Evolutionary conservation across 2,888 invertebrate species (phyloP).

Genomic region (Acrocyrtus sp.): DNA sequence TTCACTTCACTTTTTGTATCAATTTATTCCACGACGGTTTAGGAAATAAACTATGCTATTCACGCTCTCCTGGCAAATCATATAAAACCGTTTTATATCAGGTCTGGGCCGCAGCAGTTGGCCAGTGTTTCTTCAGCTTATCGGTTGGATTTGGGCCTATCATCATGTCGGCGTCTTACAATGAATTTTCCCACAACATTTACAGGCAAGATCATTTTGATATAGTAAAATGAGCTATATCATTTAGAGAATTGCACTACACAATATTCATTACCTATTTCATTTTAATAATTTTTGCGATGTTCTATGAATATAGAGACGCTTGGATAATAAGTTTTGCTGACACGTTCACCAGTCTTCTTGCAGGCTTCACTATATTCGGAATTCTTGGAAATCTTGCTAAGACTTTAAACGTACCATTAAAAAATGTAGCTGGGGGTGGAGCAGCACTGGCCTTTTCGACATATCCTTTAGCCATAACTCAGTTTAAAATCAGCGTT

Average conservation of each 20-base stretch:
- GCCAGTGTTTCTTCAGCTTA: slow-evolving; percentile 82
- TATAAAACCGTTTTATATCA: too few species aligned
- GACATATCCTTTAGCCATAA: slow-evolving; percentile 80
- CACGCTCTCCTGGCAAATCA: too few species aligned
- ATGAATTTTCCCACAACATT: slow-evolving; percentile 76
- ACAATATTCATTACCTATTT: not conserved
- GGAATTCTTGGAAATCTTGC: slow-evolving; percentile 86
- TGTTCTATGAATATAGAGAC: slow-evolving; percentile 72
- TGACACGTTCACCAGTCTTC: slow-evolving; percentile 83
- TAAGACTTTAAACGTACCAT: slow-evolving; percentile 69
- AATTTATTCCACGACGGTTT: too few species aligned
- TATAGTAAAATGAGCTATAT: too few species aligned
- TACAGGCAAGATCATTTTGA: slow-evolving; percentile 76
- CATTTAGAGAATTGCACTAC: too few species aligned
- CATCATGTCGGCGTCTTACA: slow-evolving; percentile 83
- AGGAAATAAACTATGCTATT: too few species aligned
- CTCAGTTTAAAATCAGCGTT: slow-evolving; percentile 53
- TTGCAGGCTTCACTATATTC: slow-evolving; percentile 81
- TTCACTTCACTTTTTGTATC: not conserved
- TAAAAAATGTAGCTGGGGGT: slow-evolving; percentile 73
- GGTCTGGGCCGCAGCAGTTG: slow-evolving; percentile 74
- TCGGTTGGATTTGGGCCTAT: slow-evolving; percentile 81
- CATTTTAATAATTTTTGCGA: not conserved
- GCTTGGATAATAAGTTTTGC: slow-evolving; percentile 82
- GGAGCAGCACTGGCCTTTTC: slow-evolving; percentile 46